Evolutionary conservation across 2,888 invertebrate genomes (phyloP), one percentile per base, ranked within the genome.

Genomic region (Melolontha melolontha): DNA sequence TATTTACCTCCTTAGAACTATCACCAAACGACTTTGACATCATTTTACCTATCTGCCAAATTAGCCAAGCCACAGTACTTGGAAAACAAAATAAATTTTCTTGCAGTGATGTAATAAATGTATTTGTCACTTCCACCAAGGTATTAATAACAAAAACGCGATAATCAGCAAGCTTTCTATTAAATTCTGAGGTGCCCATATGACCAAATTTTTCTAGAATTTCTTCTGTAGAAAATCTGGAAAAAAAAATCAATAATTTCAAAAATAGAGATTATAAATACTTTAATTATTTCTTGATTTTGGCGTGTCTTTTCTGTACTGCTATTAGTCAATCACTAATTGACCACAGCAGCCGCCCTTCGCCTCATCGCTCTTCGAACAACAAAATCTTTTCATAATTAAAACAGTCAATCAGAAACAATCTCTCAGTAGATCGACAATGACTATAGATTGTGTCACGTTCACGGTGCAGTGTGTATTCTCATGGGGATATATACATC

Each of bases 61-160:
- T 92, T 34, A 98, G 88, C 97, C 97, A 97, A 8, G 93, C 91
- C 11, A 97, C 86, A 70, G 92, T 91, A 17, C 93, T 90, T 0
- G 98, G 98, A 83, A 98, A 97, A 79, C 94, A 92, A 73, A 92
- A 90, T 87, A 96, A 92, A 81, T 93, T 93, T 74, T 92, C 92
- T 70, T 91, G 87, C 68, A 98, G 88, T 67, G 94, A 93, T 7
- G 87, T 85, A 55, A 98, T 92, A 81, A 98, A 97, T 76, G 90
- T 87, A 80, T 89, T 91, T 0, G 95, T 90, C 50, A 96, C 87
- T 71, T 90, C 88, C 74, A 91, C 92, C 70, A 98, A 85, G 68
- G 93, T 92, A 71, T 90, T 90, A 16, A 95, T 88, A 0, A 91
- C 91, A 87, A 91, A 92, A 55, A 89, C 88, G 71, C 96, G 89